Evolutionary conservation across 2,797 vertebrate genomes (phyloP).

Genomic region (Tamandua tetradactyla): DNA sequence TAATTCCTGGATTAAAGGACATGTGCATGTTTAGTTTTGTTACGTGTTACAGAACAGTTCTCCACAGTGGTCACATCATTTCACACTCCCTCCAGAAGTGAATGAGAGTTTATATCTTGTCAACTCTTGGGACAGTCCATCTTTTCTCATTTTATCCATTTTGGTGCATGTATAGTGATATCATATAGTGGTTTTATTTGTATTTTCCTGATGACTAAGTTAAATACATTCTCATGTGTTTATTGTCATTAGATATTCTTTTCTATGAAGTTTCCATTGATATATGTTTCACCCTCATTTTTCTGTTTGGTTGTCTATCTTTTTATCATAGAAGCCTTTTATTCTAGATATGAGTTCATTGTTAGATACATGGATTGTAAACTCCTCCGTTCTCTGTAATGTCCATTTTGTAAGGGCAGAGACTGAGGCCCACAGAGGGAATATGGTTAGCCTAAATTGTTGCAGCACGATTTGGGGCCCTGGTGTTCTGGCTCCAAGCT

Average conservation of each 20-base stretch:
- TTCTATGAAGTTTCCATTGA: neutral
- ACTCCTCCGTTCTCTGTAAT: neutral
- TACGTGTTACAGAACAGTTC: neutral
- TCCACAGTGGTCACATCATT: neutral
- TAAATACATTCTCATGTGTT: neutral
- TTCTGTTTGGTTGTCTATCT: neutral
- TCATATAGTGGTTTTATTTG: neutral
- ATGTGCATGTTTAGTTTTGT: neutral
- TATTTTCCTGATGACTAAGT: neutral
- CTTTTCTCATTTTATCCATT: neutral
- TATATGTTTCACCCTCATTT: neutral
- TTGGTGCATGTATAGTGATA: neutral
- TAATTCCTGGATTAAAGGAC: neutral
- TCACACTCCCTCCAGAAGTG: neutral
- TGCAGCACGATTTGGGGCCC: no score
- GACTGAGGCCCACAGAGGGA: neutral
- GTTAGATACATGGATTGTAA: neutral
- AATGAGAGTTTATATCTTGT: neutral
- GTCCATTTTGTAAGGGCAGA: neutral
- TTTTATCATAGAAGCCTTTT: neutral
- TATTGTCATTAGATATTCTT: neutral
- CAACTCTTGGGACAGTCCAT: neutral
- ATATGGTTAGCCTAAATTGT: neutral
- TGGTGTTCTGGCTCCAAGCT: neutral
- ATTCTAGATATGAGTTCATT: neutral